Evolutionary conservation across 2,113 vertebrate genomes (phyloP).

Genomic region (Solenodon paradoxus): DNA sequence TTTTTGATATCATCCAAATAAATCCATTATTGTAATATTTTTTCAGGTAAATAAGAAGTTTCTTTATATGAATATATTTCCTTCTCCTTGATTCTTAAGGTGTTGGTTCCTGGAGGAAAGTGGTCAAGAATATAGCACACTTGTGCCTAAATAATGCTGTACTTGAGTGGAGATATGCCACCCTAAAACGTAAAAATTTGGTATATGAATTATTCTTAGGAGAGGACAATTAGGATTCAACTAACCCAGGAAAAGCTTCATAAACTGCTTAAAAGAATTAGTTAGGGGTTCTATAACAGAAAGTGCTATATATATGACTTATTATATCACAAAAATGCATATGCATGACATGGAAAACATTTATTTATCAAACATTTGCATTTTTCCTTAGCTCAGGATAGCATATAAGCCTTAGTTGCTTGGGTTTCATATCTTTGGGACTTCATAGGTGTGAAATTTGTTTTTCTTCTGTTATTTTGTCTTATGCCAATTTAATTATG

Average conservation of each 20-base stretch:
- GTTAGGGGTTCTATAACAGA: not conserved
- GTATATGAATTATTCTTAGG: not conserved
- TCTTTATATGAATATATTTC: not conserved
- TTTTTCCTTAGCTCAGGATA: too few relatives aligned
- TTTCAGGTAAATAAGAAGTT: not conserved
- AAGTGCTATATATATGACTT: too few relatives aligned
- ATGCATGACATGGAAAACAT: too few relatives aligned
- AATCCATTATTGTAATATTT: not conserved
- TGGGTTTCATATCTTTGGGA: too few relatives aligned
- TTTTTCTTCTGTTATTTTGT: too few relatives aligned
- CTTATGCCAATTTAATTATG: too few relatives aligned
- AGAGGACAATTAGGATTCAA: not conserved
- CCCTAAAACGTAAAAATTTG: not conserved
- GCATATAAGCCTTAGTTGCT: too few relatives aligned
- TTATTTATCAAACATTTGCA: too few relatives aligned
- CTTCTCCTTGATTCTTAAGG: not conserved
- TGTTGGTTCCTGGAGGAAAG: not conserved
- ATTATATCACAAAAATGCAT: too few relatives aligned
- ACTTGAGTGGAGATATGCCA: not conserved
- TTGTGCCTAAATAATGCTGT: not conserved
- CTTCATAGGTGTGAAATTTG: too few relatives aligned
- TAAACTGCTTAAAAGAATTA: not conserved
- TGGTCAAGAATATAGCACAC: fast-evolving
- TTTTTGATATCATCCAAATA: not conserved
- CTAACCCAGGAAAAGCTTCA: not conserved